phyloP scores from a whole-genome alignment of 2,113 vertebrate species.

The Embiotoca jacksoni region DNA sequence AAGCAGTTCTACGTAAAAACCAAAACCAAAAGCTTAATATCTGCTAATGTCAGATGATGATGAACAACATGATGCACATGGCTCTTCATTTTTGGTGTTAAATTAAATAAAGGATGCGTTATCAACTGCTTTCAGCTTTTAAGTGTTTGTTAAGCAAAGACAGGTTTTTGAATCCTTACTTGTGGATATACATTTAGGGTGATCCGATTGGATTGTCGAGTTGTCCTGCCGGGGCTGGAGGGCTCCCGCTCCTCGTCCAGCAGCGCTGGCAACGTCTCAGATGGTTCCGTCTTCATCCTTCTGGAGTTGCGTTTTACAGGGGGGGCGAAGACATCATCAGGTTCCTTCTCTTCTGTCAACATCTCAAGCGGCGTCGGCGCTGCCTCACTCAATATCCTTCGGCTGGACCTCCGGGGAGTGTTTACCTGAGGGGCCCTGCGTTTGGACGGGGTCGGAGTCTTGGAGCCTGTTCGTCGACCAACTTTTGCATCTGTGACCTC shows the following conservation, averaged over 20 bases:
- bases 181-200: constrained; percentile 77
- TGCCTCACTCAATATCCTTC: constrained; percentile 41
- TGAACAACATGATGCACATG: not conserved
- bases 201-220: constrained; percentile 77
- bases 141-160: not conserved
- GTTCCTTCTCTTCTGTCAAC: constrained; percentile 55
- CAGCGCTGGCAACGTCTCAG: constrained; percentile 15
- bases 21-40: not conserved
- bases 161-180: constrained; percentile 37
- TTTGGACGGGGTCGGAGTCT: constrained; percentile 48
- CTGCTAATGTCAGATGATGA: not conserved
- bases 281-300: constrained; percentile 19
- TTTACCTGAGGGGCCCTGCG: constrained; percentile 35
- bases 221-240: constrained; percentile 74
- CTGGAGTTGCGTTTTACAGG: constrained; percentile 75
- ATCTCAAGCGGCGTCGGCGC: constrained; percentile 6
- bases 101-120: not conserved
- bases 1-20: too few species aligned
- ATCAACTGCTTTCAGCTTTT: not conserved
- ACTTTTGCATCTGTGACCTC: not conserved
- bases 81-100: not conserved
- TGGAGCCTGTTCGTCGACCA: constrained; percentile 29
- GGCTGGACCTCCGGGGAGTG: constrained; percentile 74
- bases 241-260: constrained; percentile 33
- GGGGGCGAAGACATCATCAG: constrained; percentile 14